Evolutionary conservation across 2,113 vertebrate genomes (phyloP).

Genomic region (Desmodus rotundus): DNA sequence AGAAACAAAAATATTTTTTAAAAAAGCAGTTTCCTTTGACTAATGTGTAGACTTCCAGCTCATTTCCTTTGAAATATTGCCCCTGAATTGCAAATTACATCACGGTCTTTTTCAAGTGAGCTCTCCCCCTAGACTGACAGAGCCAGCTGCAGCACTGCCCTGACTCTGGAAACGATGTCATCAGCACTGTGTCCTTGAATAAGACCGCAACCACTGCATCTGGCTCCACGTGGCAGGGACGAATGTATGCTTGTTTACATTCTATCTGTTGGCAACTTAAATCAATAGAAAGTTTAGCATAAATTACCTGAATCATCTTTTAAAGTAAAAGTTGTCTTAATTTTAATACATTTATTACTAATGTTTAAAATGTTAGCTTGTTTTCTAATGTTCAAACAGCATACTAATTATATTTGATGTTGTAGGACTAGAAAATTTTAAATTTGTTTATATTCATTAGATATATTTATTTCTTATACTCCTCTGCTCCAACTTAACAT

Average conservation of each 20-base stretch:
- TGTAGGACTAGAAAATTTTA: not conserved
- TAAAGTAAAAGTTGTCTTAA: not conserved
- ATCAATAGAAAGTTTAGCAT: not conserved
- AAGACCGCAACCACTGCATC: not conserved
- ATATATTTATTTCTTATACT: not conserved
- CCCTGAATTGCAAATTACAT: slow-evolving; percentile 68
- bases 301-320: not conserved
- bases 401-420: not conserved
- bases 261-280: accelerated
- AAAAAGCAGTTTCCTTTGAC: slow-evolving; percentile 22
- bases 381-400: not conserved
- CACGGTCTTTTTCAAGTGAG: slow-evolving; percentile 77
- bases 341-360: not conserved
- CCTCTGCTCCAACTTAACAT: not conserved
- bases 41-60: slow-evolving; percentile 48
- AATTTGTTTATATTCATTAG: not conserved
- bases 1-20: not conserved
- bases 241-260: not conserved
- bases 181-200: slow-evolving; percentile 54
- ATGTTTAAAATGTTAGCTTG: not conserved
- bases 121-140: slow-evolving; percentile 78
- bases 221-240: not conserved
- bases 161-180: slow-evolving; percentile 64
- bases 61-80: slow-evolving; percentile 61
- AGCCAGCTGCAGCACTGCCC: slow-evolving; percentile 84